Evolutionary conservation across 2,113 vertebrate genomes (phyloP), one percentile per base, ranked within the genome.

Genomic region (Gavialis gangeticus): DNA sequence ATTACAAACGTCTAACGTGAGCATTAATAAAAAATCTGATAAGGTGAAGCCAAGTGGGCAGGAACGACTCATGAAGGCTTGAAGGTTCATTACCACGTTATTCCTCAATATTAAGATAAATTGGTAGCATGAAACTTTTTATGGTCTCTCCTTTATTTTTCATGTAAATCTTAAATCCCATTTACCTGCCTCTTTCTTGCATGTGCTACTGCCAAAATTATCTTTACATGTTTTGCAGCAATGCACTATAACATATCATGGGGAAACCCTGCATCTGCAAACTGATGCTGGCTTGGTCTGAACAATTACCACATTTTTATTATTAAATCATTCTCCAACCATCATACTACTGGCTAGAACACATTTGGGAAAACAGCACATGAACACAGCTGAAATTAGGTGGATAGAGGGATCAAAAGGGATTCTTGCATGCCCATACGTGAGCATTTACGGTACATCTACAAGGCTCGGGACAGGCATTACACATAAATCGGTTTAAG

Each of bases 281-380:
- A 77, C 4, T n/a, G 16, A 8, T 46, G 57, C 0, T 0, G 21
- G 30, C 9, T 8, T 4, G 2, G 5, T 62, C n/a, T 27, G 13
- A 73, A 46, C 10, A 64, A 56, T 28, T 2, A 10, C 7, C 17
- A 24, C 18, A 34, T 37, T 19, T 81, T 85, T 81, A 54, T 59
- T 30, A 79, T 78, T 14, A 69, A 25, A 25, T 83, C 3, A 4
- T 60, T 83, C 30, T 58, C 75, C 46, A 85, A 46, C 30, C 57
- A 17, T 16, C 73, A 6, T 56, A 81, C 18, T 30, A 55, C 73
- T 30, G 25, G 8, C 87, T 28, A 85, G 89, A 92, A 83, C 5
- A 19, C 2, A 13, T 85, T 88, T 71, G 73, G 64, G 67, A 87
- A 95, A 28, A 77, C 1, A 6, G 28, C 81, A 17, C 17, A 75